Evolutionary conservation across 1,140 invertebrate species (phyloP).

Genomic region (Medauroidea extradentata): DNA sequence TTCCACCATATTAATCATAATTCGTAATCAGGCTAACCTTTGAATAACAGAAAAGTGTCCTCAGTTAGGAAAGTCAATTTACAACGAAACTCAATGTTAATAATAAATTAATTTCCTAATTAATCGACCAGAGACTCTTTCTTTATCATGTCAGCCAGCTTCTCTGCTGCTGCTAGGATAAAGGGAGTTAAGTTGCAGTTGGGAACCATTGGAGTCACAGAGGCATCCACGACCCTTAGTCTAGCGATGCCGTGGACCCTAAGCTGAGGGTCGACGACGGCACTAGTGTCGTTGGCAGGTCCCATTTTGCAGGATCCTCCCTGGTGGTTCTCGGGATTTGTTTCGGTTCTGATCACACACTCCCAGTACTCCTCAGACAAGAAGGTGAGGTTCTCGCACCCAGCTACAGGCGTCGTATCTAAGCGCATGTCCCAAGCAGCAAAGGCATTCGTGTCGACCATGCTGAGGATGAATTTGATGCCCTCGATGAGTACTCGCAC

Average conservation of each 20-base stretch:
- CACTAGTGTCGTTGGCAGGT: constrained; percentile 54
- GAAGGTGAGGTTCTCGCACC: constrained; percentile 66
- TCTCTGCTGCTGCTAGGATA: constrained; percentile 53
- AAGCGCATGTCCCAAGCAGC: constrained; percentile 60
- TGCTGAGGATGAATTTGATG: constrained; percentile 64
- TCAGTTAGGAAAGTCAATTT: too few relatives aligned
- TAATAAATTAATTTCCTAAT: too few relatives aligned
- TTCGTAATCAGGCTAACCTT: too few relatives aligned
- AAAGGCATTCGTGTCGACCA: constrained; percentile 63
- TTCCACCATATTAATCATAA: too few relatives aligned
- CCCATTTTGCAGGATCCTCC: constrained; percentile 84
- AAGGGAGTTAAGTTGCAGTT: constrained; percentile 48
- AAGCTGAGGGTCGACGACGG: constrained; percentile 68
- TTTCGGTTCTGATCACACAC: constrained; percentile 68
- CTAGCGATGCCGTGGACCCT: constrained; percentile 61
- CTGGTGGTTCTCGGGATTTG: constrained; percentile 80
- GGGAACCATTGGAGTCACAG: constrained; percentile 57
- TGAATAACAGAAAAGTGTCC: too few relatives aligned
- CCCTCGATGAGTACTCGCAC: constrained; percentile 61
- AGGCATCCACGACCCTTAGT: constrained; percentile 71
- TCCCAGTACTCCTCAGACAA: constrained; percentile 77
- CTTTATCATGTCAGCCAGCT: constrained; percentile 49
- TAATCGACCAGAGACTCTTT: background rate
- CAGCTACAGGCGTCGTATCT: constrained; percentile 62
- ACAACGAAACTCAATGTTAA: too few relatives aligned